These are phyloP conservation scores for Pachydiplax longipennis DNA, from an alignment of 2,888 invertebrate genomes.

Conservation along the genomic window DNA sequence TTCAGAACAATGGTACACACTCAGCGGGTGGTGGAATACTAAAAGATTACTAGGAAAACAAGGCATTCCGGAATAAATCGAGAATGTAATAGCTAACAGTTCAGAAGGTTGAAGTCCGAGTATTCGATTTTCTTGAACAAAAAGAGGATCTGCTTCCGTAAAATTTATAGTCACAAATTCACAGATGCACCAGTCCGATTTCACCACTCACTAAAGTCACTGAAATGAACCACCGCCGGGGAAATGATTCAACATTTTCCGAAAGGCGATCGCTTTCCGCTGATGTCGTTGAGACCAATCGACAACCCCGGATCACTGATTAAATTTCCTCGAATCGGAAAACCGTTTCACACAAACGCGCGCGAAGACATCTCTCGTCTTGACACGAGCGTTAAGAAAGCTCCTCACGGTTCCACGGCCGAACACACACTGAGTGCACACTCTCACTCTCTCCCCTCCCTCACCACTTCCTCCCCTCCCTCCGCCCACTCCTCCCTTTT, in stretches of 20 bases:
- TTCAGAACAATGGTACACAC: not conserved
- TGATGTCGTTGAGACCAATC: not conserved
- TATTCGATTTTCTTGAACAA: too few relatives aligned
- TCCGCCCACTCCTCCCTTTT: not conserved
- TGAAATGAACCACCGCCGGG: not conserved
- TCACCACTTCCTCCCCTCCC: not conserved
- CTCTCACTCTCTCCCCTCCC: constrained; percentile 9
- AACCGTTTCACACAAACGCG: not conserved
- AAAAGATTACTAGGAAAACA: not conserved
- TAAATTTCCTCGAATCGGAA: not conserved
- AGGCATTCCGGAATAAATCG: too few relatives aligned
- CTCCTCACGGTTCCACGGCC: constrained; percentile 23
- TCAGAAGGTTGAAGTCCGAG: too few relatives aligned
- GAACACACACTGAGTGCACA: constrained; percentile 13
- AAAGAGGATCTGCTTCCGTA: too few relatives aligned
- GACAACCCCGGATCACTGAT: not conserved
- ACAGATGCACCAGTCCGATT: too few relatives aligned
- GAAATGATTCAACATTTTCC: not conserved
- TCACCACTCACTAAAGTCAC: too few relatives aligned
- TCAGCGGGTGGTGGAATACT: not conserved
- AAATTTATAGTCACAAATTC: too few relatives aligned
- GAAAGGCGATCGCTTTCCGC: not conserved
- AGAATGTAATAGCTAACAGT: too few relatives aligned
- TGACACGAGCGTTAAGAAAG: not conserved
- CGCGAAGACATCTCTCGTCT: not conserved